Percentiles rank a stretch among this genome's conserved stretches.
Evolutionary conservation across 2,113 vertebrate genomes (phyloP).

Genomic region (Jacana jacana): DNA sequence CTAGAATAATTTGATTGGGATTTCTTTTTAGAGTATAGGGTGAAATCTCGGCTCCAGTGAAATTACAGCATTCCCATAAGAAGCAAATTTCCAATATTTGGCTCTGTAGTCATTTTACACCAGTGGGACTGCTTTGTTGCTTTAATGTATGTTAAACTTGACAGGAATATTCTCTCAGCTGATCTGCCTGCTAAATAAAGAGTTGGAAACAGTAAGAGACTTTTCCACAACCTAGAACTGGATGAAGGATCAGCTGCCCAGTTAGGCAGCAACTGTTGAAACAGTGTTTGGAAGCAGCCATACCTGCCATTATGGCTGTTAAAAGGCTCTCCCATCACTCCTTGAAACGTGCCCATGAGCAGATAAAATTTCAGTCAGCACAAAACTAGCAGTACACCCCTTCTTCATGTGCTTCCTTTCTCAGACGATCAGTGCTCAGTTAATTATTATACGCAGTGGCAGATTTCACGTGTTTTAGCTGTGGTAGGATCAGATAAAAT

Average conservation of each 20-base stretch:
- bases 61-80: background rate
- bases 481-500: background rate
- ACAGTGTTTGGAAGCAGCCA: background rate
- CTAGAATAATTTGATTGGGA: conserved; percentile 22
- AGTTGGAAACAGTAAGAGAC: background rate
- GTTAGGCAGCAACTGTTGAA: background rate
- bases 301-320: background rate
- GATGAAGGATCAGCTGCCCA: background rate
- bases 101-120: background rate
- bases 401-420: background rate
- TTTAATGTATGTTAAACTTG: background rate
- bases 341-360: background rate
- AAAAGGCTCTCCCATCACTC: background rate
- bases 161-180: background rate
- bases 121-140: background rate
- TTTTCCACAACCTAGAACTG: background rate
- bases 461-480: background rate
- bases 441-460: background rate
- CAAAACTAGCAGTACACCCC: background rate
- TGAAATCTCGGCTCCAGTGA: background rate
- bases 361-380: background rate
- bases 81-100: background rate
- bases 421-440: background rate
- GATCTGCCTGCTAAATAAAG: background rate
- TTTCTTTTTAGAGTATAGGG: conserved; percentile 1